phyloP scores from a whole-genome alignment of 2,797 vertebrate genomes.

The Tamandua tetradactyla region DNA sequence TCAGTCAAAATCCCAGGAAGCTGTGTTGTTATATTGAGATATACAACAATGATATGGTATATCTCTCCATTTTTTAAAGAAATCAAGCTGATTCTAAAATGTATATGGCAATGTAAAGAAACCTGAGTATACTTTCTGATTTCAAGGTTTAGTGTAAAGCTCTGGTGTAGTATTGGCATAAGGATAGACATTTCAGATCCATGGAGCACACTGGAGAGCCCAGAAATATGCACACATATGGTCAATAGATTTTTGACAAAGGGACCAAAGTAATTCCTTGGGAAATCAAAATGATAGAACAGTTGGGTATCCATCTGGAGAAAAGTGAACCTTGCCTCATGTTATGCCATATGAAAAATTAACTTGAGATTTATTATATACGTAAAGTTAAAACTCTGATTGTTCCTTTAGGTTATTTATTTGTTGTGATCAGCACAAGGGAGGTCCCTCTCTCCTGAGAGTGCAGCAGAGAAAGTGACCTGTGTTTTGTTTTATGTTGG shows the following conservation, averaged over 20 bases:
- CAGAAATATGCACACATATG: background rate
- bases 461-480: background rate
- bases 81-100: background rate
- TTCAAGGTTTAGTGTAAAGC: background rate
- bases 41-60: no score
- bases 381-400: background rate
- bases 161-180: background rate
- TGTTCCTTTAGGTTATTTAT: background rate
- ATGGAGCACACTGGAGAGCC: background rate
- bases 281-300: background rate
- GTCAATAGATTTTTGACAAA: background rate
- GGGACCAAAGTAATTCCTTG: background rate
- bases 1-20: background rate
- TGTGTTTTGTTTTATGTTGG: no score
- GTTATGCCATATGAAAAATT: background rate
- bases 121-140: background rate
- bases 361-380: background rate
- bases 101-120: background rate
- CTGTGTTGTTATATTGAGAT: no score
- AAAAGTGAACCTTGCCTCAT: background rate
- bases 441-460: background rate
- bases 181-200: background rate
- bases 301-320: background rate
- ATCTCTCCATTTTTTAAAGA: background rate
- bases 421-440: background rate